A percentile compares a stretch with the other conserved stretches of the same genome.
Conservation (phyloP, 1,140 invertebrate species). For the Diorhabda elongata region DNA sequence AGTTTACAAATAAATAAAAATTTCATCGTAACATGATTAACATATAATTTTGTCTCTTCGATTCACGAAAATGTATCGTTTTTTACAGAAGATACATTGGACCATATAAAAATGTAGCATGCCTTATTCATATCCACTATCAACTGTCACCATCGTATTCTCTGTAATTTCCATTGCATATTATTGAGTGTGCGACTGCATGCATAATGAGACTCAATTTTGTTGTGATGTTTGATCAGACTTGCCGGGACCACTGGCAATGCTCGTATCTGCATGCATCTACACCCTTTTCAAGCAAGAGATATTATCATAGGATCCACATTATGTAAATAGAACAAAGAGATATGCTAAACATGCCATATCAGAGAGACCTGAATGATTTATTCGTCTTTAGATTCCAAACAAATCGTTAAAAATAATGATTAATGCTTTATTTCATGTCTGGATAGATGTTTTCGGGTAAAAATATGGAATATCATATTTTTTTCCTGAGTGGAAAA, state of each 20-base stretch:
- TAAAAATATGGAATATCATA: too few relatives aligned
- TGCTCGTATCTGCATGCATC: constrained; percentile 9
- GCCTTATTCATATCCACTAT: not conserved
- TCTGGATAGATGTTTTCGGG: too few relatives aligned
- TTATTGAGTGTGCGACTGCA: not conserved
- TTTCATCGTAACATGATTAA: too few relatives aligned
- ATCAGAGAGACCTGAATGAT: constrained; percentile 6
- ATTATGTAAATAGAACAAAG: constrained; percentile 16
- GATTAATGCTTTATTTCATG: not conserved
- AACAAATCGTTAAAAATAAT: constrained; percentile 6
- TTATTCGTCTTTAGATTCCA: constrained; percentile 8
- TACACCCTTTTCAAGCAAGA: constrained; percentile 8
- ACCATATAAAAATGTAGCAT: not conserved
- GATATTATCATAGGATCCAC: constrained; percentile 13
- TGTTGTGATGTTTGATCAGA: constrained; percentile 10
- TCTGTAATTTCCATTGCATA: constrained; percentile 1
- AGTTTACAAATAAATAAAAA: too few relatives aligned
- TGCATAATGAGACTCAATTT: constrained; percentile 11
- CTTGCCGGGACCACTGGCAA: constrained; percentile 2
- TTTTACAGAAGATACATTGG: too few relatives aligned
- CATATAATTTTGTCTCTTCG: too few relatives aligned
- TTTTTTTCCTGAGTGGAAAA: too few relatives aligned
- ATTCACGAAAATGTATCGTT: too few relatives aligned
- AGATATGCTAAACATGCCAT: constrained; percentile 11
- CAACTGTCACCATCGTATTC: not conserved